phyloP scores from a whole-genome alignment of 2,797 vertebrate species.

The Silurus lanzhouensis region DNA sequence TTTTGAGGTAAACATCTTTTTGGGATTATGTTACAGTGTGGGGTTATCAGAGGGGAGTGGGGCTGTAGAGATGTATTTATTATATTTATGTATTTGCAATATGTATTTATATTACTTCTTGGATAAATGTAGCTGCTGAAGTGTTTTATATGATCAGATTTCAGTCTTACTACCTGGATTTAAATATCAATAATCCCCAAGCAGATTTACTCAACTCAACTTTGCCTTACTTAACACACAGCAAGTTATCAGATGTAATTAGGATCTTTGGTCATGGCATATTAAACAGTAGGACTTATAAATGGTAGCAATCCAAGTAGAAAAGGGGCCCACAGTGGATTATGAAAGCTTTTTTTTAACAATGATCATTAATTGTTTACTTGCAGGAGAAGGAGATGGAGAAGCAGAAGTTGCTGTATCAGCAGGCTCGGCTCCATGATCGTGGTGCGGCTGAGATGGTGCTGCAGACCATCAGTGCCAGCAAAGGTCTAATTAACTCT shows the following conservation, averaged over 20 bases:
- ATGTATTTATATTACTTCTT: no score
- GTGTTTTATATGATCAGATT: no score
- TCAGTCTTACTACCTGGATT: not conserved
- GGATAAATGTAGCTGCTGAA: not conserved
- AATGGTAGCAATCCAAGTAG: not conserved
- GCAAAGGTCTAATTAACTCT: constrained; percentile 80
- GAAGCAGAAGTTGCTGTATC: constrained; percentile 94
- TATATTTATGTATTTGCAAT: no score
- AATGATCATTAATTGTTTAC: constrained; percentile 52
- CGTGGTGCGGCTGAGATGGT: constrained; percentile 95
- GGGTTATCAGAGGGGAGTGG: not conserved
- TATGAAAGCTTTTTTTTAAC: not conserved
- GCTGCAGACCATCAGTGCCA: constrained; percentile 92
- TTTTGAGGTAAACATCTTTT: constrained; percentile 85
- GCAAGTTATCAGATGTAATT: not conserved
- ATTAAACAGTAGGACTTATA: not conserved
- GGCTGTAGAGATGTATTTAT: not conserved
- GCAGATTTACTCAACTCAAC: no score
- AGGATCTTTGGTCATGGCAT: not conserved
- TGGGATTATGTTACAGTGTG: not conserved
- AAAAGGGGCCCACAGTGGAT: not conserved
- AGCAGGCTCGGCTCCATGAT: constrained; percentile 92
- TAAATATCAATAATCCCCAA: not conserved
- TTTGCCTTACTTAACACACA: not conserved
- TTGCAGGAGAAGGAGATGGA: constrained; percentile 96